Evolutionary conservation across 2,113 vertebrate genomes (phyloP).

Genomic region (Antigone vipio): DNA sequence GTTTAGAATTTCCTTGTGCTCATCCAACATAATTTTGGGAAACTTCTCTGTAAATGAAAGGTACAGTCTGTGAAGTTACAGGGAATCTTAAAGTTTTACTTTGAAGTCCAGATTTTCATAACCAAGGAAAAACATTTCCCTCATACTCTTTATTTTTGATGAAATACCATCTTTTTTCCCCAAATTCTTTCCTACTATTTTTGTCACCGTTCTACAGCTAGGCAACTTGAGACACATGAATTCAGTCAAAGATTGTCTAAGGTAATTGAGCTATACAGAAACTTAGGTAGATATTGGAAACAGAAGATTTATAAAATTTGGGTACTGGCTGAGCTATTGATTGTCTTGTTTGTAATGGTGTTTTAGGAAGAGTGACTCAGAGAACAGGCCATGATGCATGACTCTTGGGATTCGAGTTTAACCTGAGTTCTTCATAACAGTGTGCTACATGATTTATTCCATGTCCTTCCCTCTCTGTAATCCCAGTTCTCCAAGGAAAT

Average conservation of each 20-base stretch:
- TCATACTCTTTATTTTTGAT: not conserved
- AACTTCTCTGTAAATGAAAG: not conserved
- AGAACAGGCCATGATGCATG: not conserved
- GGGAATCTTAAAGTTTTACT: not conserved
- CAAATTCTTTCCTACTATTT: not conserved
- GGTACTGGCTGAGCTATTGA: not conserved
- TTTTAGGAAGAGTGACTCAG: not conserved
- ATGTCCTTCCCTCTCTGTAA: not conserved
- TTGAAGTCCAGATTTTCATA: not conserved
- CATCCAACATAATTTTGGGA: not conserved
- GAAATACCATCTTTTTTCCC: not conserved
- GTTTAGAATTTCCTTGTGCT: not conserved
- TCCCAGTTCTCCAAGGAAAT: not conserved
- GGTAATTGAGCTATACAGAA: not conserved
- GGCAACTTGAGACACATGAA: not conserved
- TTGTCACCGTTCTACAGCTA: not conserved
- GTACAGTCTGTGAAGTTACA: not conserved
- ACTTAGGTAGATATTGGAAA: not conserved
- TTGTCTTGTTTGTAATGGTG: not conserved
- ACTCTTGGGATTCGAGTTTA: not conserved
- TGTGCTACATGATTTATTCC: not conserved
- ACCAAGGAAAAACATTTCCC: not conserved
- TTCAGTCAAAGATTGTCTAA: not conserved
- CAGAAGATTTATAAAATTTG: not conserved
- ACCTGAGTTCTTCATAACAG: not conserved